Percentiles rank a stretch among this genome's conserved stretches.
These are phyloP conservation scores for Doris montereyensis DNA, from an alignment of 2,888 invertebrate species.

Conservation along the genomic window DNA sequence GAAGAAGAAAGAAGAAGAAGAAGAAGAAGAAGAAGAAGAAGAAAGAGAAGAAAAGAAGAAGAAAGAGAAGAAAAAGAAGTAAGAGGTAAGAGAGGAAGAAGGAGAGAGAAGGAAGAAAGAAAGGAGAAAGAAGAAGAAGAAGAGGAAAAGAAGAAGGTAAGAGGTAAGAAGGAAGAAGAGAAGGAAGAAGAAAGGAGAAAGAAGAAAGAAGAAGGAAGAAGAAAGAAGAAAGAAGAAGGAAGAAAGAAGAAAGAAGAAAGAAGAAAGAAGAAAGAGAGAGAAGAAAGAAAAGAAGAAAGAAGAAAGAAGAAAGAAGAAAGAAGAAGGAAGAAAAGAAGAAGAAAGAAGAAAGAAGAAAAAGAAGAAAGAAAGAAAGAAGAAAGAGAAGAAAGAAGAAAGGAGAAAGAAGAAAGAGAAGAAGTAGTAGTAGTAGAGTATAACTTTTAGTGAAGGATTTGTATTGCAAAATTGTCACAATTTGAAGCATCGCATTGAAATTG, in stretches of 20 bases:
- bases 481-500: too few relatives aligned
- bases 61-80: background rate
- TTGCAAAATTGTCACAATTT: too few relatives aligned
- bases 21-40: background rate
- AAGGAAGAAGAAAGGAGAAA: background rate
- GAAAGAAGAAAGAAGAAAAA: too few relatives aligned
- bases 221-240: background rate
- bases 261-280: background rate
- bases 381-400: background rate
- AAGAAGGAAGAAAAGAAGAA: background rate
- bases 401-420: background rate
- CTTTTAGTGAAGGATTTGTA: too few relatives aligned
- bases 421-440: background rate
- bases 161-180: background rate
- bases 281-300: background rate
- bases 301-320: background rate
- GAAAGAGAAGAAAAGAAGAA: background rate
- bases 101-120: background rate
- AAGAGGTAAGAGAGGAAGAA: background rate
- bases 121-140: background rate
- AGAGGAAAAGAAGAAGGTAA: background rate
- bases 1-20: background rate
- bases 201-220: background rate
- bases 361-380: background rate
- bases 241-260: background rate